These are phyloP conservation scores for Macrophya alboannulata DNA, from an alignment of 2,888 invertebrate species.

Conservation along the genomic window DNA sequence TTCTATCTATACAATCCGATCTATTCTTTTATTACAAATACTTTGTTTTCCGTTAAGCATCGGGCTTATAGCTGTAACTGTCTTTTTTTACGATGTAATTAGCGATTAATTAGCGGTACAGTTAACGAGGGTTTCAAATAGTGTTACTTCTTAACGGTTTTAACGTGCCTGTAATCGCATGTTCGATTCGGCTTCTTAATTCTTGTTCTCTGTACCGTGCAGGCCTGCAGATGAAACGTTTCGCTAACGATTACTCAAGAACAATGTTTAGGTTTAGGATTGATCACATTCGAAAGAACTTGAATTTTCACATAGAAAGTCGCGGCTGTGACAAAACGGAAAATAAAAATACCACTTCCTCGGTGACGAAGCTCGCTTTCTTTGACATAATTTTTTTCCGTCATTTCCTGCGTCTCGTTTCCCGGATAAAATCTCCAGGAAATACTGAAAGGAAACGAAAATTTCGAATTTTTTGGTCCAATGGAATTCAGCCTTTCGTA, in stretches of 20 bases:
- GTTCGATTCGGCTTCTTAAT: neutral
- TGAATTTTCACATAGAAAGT: neutral
- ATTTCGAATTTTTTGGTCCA: no score
- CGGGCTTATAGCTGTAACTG: neutral
- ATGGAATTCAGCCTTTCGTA: no score
- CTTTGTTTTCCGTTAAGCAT: neutral
- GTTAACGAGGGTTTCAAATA: conserved; percentile 23
- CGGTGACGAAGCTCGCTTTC: neutral
- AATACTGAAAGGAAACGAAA: no score
- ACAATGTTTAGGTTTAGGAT: neutral
- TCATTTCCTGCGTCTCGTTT: neutral
- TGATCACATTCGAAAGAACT: neutral
- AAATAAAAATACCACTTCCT: neutral
- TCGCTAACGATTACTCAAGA: neutral
- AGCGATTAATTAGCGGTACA: conserved; percentile 37
- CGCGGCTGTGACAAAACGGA: neutral
- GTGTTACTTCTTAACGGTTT: conserved; percentile 37
- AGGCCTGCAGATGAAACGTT: no score
- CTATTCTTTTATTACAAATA: neutral
- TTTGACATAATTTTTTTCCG: neutral
- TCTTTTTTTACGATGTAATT: neutral
- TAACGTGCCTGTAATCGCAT: neutral
- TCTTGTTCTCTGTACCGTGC: no score
- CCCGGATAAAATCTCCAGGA: neutral
- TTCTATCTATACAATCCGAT: neutral